These are phyloP conservation scores for Machimus rusticus DNA, from an alignment of 2,888 invertebrate species.

Conservation along the genomic window DNA sequence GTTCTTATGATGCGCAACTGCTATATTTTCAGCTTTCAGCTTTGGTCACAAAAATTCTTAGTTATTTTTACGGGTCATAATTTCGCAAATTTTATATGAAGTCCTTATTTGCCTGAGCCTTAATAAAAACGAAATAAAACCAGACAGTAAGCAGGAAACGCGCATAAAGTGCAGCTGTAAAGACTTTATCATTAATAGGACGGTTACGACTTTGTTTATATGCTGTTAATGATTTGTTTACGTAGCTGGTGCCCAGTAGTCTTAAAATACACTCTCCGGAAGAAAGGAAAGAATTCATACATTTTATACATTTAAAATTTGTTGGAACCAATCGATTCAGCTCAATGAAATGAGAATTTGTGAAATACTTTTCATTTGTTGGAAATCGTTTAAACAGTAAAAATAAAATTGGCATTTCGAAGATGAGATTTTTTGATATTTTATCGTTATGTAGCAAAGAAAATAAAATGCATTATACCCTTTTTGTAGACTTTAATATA, in stretches of 20 bases:
- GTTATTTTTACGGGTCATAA: not conserved
- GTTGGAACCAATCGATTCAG: too few species aligned
- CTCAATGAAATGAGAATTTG: too few species aligned
- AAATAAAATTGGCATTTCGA: too few species aligned
- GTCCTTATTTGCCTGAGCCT: not conserved
- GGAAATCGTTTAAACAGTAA: too few species aligned
- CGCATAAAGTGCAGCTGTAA: not conserved
- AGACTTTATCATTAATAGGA: not conserved
- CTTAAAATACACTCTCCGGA: not conserved
- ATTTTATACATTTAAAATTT: not conserved
- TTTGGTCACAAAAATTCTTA: not conserved
- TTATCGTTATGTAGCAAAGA: too few species aligned
- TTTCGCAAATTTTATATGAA: not conserved
- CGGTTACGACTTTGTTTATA: conserved; percentile 1
- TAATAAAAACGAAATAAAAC: not conserved
- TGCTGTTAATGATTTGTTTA: conserved; percentile 12
- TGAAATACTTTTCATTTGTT: too few species aligned
- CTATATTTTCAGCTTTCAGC: not conserved
- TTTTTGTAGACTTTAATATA: too few species aligned
- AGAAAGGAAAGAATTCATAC: not conserved
- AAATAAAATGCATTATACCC: too few species aligned
- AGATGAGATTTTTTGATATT: too few species aligned
- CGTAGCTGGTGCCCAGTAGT: not conserved
- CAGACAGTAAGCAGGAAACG: not conserved
- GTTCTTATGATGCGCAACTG: not conserved